Evolutionary conservation across 2,888 invertebrate genomes (phyloP).

Genomic region (Phaedon cochleariae): DNA sequence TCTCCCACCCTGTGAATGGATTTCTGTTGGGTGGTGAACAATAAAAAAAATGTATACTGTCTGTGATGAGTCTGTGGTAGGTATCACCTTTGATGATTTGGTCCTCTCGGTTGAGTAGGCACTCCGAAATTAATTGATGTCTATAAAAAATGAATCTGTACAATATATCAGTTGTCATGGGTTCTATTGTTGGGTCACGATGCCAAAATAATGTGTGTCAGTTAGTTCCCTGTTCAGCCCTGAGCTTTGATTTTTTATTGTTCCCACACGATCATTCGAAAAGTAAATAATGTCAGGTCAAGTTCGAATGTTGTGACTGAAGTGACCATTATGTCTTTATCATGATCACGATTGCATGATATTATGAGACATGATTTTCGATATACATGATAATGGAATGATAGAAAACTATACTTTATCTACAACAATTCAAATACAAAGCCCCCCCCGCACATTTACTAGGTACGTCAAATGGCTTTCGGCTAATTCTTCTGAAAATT

Average conservation of each 20-base stretch:
- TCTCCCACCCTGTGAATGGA: no score
- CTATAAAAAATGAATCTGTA: neutral
- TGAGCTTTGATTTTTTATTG: conserved; percentile 16
- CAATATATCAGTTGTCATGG: neutral
- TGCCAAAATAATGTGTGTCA: conserved; percentile 12
- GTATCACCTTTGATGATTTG: no score
- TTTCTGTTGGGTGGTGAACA: no score
- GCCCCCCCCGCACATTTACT: no score
- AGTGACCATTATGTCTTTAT: neutral
- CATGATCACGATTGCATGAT: neutral
- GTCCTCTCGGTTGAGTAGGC: neutral
- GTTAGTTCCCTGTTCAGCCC: conserved; percentile 14
- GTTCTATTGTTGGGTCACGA: conserved; percentile 6
- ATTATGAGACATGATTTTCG: neutral
- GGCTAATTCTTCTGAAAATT: no score
- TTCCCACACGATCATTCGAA: conserved; percentile 14
- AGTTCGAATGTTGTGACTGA: conserved; percentile 5
- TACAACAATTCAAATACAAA: no score
- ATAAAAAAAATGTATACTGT: no score
- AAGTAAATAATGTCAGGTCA: conserved; percentile 11
- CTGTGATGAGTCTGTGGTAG: no score
- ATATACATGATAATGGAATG: neutral
- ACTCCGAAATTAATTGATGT: neutral
- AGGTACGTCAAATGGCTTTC: no score
- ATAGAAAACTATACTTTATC: neutral